Evolutionary conservation across 2,888 invertebrate genomes (phyloP).

Genomic region (Sinotaia quadrata): DNA sequence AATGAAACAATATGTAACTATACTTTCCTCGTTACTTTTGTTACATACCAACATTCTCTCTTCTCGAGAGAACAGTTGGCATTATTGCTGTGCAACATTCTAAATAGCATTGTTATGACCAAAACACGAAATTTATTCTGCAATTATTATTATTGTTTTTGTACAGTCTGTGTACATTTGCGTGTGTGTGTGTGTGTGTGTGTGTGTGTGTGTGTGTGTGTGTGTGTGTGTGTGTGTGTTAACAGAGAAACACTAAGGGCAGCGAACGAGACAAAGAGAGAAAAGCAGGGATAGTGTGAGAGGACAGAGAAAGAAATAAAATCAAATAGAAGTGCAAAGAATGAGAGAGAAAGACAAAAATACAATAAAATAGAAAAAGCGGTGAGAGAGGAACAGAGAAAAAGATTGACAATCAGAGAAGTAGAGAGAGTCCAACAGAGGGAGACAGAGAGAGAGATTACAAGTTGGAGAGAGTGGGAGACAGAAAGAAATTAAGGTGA

Average conservation of each 20-base stretch:
- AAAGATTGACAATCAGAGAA: constrained; percentile 11
- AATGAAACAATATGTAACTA: too few relatives aligned
- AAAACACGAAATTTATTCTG: too few relatives aligned
- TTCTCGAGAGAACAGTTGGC: too few relatives aligned
- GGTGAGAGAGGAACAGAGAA: constrained; percentile 5
- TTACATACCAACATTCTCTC: too few relatives aligned
- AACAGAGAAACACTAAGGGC: not conserved
- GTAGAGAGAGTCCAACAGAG: too few relatives aligned
- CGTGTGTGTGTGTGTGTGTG: constrained; percentile 2
- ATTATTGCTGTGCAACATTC: too few relatives aligned
- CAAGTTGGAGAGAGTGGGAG: not conserved
- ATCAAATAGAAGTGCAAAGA: not conserved
- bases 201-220: not conserved
- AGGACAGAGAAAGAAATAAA: constrained; percentile 4
- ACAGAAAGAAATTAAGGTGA: too few relatives aligned
- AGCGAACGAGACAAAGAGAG: not conserved
- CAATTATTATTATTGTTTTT: too few relatives aligned
- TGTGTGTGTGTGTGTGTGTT: not conserved
- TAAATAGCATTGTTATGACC: too few relatives aligned
- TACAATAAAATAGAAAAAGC: constrained; percentile 4
- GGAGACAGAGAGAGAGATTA: constrained; percentile 6
- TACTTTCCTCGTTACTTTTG: too few relatives aligned
- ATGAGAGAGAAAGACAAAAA: constrained; percentile 7
- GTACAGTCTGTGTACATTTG: not conserved
- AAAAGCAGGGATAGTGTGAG: not conserved